These are phyloP conservation scores for Drosophila diplacantha DNA, from an alignment of 2,888 invertebrate species.

Conservation along the genomic window DNA sequence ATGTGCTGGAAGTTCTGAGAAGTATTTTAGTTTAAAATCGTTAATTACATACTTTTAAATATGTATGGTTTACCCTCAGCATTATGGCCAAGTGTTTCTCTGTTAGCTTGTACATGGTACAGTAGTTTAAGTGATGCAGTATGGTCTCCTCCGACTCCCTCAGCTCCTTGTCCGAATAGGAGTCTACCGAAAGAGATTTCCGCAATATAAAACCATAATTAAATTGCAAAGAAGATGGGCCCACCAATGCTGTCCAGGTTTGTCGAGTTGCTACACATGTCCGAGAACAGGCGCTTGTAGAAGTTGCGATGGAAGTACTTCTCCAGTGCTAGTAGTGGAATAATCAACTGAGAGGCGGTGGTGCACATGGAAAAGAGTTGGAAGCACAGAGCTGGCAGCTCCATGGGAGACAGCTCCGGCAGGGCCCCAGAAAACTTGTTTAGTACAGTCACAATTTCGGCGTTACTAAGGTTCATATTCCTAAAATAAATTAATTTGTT, in stretches of 20 bases:
- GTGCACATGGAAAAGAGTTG: conserved; percentile 81
- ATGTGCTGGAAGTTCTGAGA: conserved; percentile 79
- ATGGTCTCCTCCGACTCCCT: conserved; percentile 82
- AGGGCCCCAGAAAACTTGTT: conserved; percentile 80
- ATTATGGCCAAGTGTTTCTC: conserved; percentile 73
- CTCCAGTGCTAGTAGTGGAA: conserved; percentile 79
- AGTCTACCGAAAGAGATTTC: conserved; percentile 66
- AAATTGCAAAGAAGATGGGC: neutral
- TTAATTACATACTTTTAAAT: neutral
- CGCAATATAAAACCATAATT: neutral
- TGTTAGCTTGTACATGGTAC: conserved; percentile 75
- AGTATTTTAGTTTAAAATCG: neutral
- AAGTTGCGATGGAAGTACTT: conserved; percentile 79
- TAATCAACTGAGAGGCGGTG: conserved; percentile 74
- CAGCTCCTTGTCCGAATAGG: conserved; percentile 79
- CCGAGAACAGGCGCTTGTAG: conserved; percentile 75
- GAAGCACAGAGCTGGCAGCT: conserved; percentile 82
- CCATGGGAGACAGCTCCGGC: conserved; percentile 79
- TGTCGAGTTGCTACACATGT: conserved; percentile 75
- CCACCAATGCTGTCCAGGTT: conserved; percentile 77
- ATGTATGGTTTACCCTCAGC: conserved; percentile 58
- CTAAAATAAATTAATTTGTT: conserved; percentile 75
- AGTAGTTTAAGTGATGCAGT: conserved; percentile 80
- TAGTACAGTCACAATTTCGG: conserved; percentile 80
- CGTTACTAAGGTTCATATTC: conserved; percentile 79